Evolutionary conservation across 2,888 invertebrate genomes (phyloP), one percentile per base, ranked within the genome.

Genomic region (Frankliniella intonsa): DNA sequence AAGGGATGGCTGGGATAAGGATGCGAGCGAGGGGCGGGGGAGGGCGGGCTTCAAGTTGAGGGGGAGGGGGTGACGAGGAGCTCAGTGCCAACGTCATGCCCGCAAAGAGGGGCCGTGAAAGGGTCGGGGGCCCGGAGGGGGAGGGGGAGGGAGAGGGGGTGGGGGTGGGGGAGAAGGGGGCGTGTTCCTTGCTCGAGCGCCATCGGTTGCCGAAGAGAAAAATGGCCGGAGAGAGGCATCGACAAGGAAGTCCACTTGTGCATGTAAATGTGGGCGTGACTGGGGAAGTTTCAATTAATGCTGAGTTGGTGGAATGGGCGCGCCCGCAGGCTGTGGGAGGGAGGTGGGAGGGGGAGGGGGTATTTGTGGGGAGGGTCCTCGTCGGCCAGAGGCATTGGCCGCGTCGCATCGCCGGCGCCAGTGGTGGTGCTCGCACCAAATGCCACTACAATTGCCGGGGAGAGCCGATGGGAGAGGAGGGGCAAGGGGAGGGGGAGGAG

Each of bases 241-340:
- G 69, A 76, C 69, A 76, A 76, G 69, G 69, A 76, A 76, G 69
- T 76, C 69, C 25, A 76, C 69, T 76, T 76, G 69, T n/a, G 69
- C 25, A 76, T 76, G 69, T 22, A 76, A 25, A 76, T 76, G 69
- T 76, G 69, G 69, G 69, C 69, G 69, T 76, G 69, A 76, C 69
- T 25, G 25, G 69, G 69, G 69, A 76, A 76, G 69, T 76, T 76
- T 76, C 69, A 76, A 76, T 76, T 76, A 76, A 76, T 25, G 69
- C 69, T 76, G 69, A 76, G 69, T 76, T 22, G 69, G 22, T 76
- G 69, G 25, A 25, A 76, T 25, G 69, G 69, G 22, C 25, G n/a
- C n/a, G n/a, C n/a, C n/a, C n/a, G n/a, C n/a, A n/a, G n/a, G n/a
- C n/a, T n/a, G 55, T 2, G 12, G 55, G 9, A 17, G 55, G 55